Conservation (phyloP, 2,888 invertebrate species). For the Apeira syringaria region DNA sequence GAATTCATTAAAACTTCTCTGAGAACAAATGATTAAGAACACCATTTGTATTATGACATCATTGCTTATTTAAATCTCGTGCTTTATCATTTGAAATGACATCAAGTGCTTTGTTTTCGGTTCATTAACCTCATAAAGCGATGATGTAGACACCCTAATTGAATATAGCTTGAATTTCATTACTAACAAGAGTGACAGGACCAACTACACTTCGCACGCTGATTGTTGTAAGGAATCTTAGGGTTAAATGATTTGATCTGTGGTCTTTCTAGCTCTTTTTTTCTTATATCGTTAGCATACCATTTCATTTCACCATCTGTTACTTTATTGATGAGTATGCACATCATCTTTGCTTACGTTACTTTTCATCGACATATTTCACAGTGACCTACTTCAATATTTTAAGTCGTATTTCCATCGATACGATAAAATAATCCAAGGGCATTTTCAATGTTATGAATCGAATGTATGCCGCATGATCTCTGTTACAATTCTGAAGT, state of each 20-base stretch:
- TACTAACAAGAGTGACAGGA: constrained; percentile 59
- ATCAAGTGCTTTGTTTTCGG: constrained; percentile 33
- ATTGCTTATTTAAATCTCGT: constrained; percentile 30
- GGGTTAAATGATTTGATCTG: constrained; percentile 73
- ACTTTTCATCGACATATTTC: constrained; percentile 40
- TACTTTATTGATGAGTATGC: constrained; percentile 46
- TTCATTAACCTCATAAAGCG: constrained; percentile 43
- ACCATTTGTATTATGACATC: constrained; percentile 47
- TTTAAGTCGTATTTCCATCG: constrained; percentile 23
- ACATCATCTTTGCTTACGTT: constrained; percentile 43
- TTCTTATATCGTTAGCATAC: constrained; percentile 34
- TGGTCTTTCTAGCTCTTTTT: constrained; percentile 43
- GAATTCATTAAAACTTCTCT: constrained; percentile 59
- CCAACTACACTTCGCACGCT: constrained; percentile 73
- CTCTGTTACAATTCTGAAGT: constrained; percentile 46
- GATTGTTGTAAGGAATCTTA: constrained; percentile 71
- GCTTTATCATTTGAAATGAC: constrained; percentile 33
- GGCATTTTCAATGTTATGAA: constrained; percentile 28
- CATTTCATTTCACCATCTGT: constrained; percentile 33
- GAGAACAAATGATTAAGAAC: constrained; percentile 40
- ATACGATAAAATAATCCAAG: constrained; percentile 35
- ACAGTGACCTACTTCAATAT: constrained; percentile 27
- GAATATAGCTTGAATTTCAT: constrained; percentile 68
- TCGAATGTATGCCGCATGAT: constrained; percentile 39
- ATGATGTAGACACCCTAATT: constrained; percentile 63